Conservation (phyloP, 2,797 vertebrate species). For the Eidolon dupreanum region DNA sequence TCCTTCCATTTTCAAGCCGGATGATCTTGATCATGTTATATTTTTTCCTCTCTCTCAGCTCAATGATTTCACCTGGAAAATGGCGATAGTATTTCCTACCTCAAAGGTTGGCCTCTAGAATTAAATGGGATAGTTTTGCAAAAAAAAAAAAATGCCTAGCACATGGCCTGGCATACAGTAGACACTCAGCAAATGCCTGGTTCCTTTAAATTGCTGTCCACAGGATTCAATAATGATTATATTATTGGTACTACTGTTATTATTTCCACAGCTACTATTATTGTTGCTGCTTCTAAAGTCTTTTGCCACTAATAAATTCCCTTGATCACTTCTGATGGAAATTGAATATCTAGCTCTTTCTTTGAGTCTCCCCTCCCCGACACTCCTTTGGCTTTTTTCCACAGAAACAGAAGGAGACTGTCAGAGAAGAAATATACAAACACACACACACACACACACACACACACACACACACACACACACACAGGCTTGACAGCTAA, state of each 20-base stretch:
- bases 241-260: neutral
- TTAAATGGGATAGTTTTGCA: neutral
- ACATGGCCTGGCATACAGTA: neutral
- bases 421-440: constrained; percentile 46
- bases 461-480: neutral
- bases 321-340: constrained; percentile 50
- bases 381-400: constrained; percentile 54
- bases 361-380: neutral
- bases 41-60: neutral
- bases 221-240: neutral
- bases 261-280: neutral
- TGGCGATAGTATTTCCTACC: neutral
- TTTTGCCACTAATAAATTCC: constrained; percentile 16
- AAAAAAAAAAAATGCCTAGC: neutral
- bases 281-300: neutral
- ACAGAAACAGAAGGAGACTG: constrained; percentile 63
- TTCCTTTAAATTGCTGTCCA: neutral
- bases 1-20: neutral
- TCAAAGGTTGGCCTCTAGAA: neutral
- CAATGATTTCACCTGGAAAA: neutral
- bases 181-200: neutral
- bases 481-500: constrained; percentile 44
- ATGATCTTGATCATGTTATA: neutral
- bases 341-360: constrained; percentile 18
- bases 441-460: neutral